Evolutionary conservation across 2,888 invertebrate genomes (phyloP).

Genomic region (Chymomyza caudatula): DNA sequence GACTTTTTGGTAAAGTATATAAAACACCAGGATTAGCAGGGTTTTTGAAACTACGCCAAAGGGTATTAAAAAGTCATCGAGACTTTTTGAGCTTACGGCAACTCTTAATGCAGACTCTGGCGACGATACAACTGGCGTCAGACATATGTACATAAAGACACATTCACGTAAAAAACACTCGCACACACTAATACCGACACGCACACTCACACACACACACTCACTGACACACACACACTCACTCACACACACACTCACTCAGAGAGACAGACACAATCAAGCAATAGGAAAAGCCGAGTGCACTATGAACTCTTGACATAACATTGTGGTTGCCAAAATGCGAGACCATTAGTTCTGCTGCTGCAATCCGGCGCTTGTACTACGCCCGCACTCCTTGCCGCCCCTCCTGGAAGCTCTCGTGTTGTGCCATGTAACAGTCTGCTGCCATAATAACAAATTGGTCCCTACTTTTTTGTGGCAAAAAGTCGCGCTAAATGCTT

Average conservation of each 20-base stretch:
- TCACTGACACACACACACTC: not conserved
- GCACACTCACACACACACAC: not conserved
- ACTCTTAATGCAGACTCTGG: not conserved
- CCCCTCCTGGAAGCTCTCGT: not conserved
- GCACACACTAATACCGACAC: not conserved
- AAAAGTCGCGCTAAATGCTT: slow-evolving; percentile 3
- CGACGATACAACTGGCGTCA: slow-evolving; percentile 1
- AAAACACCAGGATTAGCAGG: too few species aligned
- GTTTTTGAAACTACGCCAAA: not conserved
- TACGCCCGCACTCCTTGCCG: not conserved
- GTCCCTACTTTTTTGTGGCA: slow-evolving; percentile 10
- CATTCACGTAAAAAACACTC: not conserved
- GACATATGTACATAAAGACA: slow-evolving; percentile 1
- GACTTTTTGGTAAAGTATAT: too few species aligned
- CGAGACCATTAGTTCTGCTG: slow-evolving; percentile 13
- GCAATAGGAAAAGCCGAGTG: not conserved
- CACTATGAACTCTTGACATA: slow-evolving; percentile 9
- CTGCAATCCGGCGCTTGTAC: not conserved
- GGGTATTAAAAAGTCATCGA: not conserved
- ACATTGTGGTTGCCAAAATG: slow-evolving; percentile 19
- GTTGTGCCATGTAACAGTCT: not conserved
- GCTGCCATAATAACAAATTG: slow-evolving; percentile 13
- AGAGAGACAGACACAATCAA: not conserved
- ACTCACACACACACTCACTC: too few species aligned
- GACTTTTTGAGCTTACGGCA: not conserved